Base-by-base conservation (phyloP, 1,140 invertebrate species). In the Camponotus floridanus region DNA sequence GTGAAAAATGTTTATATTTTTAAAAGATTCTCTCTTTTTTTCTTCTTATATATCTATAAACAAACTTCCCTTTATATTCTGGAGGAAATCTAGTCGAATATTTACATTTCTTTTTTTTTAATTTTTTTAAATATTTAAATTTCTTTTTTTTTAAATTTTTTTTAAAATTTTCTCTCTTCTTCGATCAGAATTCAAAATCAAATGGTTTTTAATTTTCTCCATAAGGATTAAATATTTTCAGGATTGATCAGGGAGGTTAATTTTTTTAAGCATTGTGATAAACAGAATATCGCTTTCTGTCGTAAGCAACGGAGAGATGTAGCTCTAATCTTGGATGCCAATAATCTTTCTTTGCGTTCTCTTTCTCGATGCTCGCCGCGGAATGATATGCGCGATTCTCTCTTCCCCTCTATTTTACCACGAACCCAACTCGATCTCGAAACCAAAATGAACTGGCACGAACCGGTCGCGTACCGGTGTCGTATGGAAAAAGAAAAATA, bases 371-470 rank as follows among this genome's bases (percentile, higher is more conserved):
- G 21, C 59, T 31, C 21, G 18, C 33, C 6, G 11, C 15, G 45
- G 18, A 15, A 80, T 68, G 39, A 39, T 51, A 39, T 51, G 26
- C 42, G 59, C 26, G 61, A 78, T 59, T 73, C 55, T 59, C 15
- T 81, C 26, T 59, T 45, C 26, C 68, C 11, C 36, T 36, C 36
- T 59, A 45, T 81, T 26, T 39, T 68, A 70, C 57, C 36, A 45
- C 39, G 39, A 55, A 79, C 42, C 42, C 11, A 31, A 26, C 13
- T 80, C 26, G n/a, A 51, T 62, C 55, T 59, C 26, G 36, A 59
- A 81, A 81, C 65, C 68, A 59, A 81, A 81, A 73, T 73, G 39
- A 81, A 73, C 51, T 81, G 57, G 79, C 79, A 81, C 79, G 79
- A 81, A 73, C 79, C 67, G 79, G 79, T 81, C 51, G 68, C 18